phyloP scores from a whole-genome alignment of 2,113 vertebrate species.

The Danionella cerebrum region DNA sequence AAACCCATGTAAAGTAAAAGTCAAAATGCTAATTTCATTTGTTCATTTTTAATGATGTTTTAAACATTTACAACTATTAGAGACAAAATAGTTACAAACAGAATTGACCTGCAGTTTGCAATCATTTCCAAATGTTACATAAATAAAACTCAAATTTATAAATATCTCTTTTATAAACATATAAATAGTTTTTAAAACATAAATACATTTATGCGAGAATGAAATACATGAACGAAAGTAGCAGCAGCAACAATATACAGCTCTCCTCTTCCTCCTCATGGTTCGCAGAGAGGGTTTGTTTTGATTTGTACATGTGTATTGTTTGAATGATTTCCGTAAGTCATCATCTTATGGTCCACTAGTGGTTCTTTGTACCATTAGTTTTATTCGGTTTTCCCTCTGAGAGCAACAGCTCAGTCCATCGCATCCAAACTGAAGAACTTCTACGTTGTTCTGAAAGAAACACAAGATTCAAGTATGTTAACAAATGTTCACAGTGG shows the following conservation, averaged over 20 bases:
- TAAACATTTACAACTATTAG: conserved; percentile 71
- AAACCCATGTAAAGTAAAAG: no score
- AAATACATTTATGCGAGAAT: conserved; percentile 75
- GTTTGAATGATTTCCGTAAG: conserved; percentile 42
- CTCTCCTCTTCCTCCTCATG: conserved; percentile 65
- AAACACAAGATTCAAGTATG: not conserved
- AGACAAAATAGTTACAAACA: conserved; percentile 72
- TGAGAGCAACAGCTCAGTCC: conserved; percentile 52
- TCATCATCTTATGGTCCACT: conserved; percentile 52
- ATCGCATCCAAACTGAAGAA: conserved; percentile 55
- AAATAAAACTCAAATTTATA: conserved; percentile 79
- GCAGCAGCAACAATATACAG: conserved; percentile 72
- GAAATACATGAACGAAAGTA: conserved; percentile 71
- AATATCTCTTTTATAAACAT: conserved; percentile 82
- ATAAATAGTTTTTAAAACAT: conserved; percentile 77
- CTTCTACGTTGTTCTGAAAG: conserved; percentile 49
- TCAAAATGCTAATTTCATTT: no score
- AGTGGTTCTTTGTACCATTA: conserved; percentile 62
- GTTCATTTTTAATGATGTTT: conserved; percentile 56
- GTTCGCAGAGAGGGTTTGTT: conserved; percentile 48
- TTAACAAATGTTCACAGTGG: no score
- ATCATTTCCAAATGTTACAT: conserved; percentile 73
- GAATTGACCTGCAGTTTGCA: conserved; percentile 73
- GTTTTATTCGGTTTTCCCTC: conserved; percentile 51
- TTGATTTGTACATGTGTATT: conserved; percentile 45